These are phyloP conservation scores for Protonemura montana DNA, from an alignment of 2,888 invertebrate species.

Conservation along the genomic window DNA sequence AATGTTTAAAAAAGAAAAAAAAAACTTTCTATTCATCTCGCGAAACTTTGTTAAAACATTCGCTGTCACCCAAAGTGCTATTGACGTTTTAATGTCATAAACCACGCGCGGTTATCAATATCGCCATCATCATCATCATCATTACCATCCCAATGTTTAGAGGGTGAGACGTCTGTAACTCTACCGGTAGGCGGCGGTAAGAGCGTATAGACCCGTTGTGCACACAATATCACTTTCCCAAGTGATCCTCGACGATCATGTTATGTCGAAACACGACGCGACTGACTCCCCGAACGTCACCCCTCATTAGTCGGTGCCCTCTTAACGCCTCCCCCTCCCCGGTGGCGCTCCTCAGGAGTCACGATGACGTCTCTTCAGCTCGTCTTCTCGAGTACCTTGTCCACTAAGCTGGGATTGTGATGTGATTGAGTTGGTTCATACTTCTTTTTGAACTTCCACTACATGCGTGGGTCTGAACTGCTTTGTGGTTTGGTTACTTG, in stretches of 20 bases:
- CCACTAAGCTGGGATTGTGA: neutral
- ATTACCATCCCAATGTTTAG: neutral
- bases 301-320: neutral
- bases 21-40: neutral
- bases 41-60: neutral
- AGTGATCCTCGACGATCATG: neutral
- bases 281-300: neutral
- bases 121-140: neutral
- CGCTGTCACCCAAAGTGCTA: conserved; percentile 3
- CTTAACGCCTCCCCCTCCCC: neutral
- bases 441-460: no score
- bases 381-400: neutral
- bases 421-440: no score
- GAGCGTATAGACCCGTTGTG: neutral
- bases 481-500: no score
- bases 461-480: no score
- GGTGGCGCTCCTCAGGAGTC: no score
- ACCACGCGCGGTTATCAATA: neutral
- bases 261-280: neutral
- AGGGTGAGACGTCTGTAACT: neutral
- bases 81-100: neutral
- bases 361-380: neutral
- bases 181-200: neutral
- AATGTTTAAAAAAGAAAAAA: neutral
- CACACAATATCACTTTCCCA: neutral